A percentile compares a stretch with the other conserved stretches of the same genome.
Evolutionary conservation across 2,797 vertebrate species (phyloP).

Genomic region (Bradypus variegatus): DNA sequence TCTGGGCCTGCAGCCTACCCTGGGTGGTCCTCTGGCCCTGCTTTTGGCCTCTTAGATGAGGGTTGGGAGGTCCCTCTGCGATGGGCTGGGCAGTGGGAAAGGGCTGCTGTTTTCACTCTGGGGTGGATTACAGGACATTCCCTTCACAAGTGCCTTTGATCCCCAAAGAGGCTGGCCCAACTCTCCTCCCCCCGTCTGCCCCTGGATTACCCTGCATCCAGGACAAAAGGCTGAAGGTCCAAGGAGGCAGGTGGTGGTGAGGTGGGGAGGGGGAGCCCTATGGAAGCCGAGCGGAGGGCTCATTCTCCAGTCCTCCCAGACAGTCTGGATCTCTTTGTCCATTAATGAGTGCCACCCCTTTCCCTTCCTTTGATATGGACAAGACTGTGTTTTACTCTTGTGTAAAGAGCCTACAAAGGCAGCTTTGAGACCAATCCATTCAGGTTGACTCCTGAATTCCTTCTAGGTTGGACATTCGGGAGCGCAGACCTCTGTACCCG

Average conservation of each 20-base stretch:
- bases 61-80: not conserved
- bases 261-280: not conserved
- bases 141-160: not conserved
- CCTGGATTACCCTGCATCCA: not conserved
- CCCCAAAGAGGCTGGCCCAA: not conserved
- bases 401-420: not conserved
- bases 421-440: not conserved
- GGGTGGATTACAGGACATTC: not conserved
- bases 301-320: not conserved
- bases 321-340: not conserved
- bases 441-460: not conserved
- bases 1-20: not conserved
- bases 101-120: not conserved
- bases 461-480: conserved; percentile 21
- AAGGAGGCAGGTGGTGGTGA: not conserved
- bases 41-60: not conserved
- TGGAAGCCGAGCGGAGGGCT: not conserved
- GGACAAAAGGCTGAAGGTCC: not conserved
- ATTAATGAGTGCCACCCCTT: not conserved
- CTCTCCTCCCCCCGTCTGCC: not conserved
- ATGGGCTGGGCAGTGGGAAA: not conserved
- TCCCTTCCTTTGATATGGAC: not conserved
- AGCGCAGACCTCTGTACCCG: not conserved
- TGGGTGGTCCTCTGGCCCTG: conserved; percentile 40
- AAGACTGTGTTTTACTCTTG: not conserved